Evolutionary conservation across 1,140 invertebrate genomes (phyloP).

Genomic region (Nilaparvata lugens): DNA sequence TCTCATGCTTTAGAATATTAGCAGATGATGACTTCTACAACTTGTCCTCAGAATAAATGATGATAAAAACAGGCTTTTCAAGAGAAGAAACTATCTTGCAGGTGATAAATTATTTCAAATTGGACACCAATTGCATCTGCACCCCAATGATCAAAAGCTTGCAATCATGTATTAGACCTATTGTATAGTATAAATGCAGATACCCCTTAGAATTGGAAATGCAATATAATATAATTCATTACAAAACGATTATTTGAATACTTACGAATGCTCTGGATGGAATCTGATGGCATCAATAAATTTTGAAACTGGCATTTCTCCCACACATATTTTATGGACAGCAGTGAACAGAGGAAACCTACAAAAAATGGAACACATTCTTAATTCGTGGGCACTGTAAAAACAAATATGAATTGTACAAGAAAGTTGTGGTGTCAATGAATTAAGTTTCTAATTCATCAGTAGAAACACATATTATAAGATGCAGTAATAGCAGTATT

Average conservation of each 20-base stretch:
- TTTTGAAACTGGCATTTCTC: conserved; percentile 64
- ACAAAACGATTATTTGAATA: conserved; percentile 19
- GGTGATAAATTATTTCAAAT: too few species aligned
- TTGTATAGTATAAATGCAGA: too few species aligned
- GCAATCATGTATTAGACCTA: too few species aligned
- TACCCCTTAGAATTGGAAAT: too few species aligned
- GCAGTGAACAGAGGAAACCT: conserved; percentile 94
- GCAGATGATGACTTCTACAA: too few species aligned
- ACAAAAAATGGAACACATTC: conserved; percentile 28
- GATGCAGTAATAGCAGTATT: not conserved
- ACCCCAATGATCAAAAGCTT: too few species aligned
- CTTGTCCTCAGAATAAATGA: too few species aligned
- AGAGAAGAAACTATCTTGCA: too few species aligned
- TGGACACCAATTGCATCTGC: too few species aligned
- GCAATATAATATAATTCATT: not conserved
- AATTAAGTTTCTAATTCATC: not conserved
- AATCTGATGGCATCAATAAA: conserved; percentile 87
- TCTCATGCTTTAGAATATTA: too few species aligned
- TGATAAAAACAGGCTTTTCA: too few species aligned
- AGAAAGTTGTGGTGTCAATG: not conserved
- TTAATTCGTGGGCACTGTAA: not conserved
- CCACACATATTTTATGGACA: conserved; percentile 84
- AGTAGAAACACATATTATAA: not conserved
- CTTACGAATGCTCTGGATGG: conserved; percentile 97
- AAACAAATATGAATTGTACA: conserved; percentile 1